Percentiles rank a stretch among this genome's conserved stretches.
Evolutionary conservation across 2,888 invertebrate genomes (phyloP).

Genomic region (Pyralis farinalis): DNA sequence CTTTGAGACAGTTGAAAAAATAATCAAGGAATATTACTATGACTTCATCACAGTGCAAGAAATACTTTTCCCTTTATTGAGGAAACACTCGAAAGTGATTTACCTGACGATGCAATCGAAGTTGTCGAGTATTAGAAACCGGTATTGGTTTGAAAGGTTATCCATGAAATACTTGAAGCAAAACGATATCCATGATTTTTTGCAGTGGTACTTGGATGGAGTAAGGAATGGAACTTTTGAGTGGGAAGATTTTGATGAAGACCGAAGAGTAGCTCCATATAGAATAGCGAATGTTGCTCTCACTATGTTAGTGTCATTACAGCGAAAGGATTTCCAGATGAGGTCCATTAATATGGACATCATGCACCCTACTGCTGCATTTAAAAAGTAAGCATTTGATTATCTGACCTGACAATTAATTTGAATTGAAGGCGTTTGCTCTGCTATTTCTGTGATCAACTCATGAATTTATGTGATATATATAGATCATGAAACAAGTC

Average conservation of each 20-base stretch:
- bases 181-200: constrained; percentile 48
- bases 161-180: constrained; percentile 19
- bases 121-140: constrained; percentile 41
- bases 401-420: too few species aligned
- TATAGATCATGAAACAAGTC: too few species aligned
- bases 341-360: background rate
- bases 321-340: constrained; percentile 38
- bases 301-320: constrained; percentile 77
- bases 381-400: background rate
- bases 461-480: too few species aligned
- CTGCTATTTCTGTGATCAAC: too few species aligned
- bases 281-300: constrained; percentile 83
- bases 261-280: constrained; percentile 71
- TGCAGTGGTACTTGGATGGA: constrained; percentile 79
- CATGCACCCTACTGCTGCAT: constrained; percentile 5
- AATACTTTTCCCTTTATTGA: constrained; percentile 82
- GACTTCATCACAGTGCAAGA: constrained; percentile 74
- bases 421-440: too few species aligned
- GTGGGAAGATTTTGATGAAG: constrained; percentile 49
- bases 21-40: constrained; percentile 82
- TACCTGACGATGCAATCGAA: constrained; percentile 83
- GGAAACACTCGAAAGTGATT: constrained; percentile 82
- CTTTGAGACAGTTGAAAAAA: constrained; percentile 69
- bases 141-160: constrained; percentile 18
- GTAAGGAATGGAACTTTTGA: constrained; percentile 15